Base-by-base conservation (phyloP, 2,888 invertebrate species). In the Carterocephalus palaemon region DNA sequence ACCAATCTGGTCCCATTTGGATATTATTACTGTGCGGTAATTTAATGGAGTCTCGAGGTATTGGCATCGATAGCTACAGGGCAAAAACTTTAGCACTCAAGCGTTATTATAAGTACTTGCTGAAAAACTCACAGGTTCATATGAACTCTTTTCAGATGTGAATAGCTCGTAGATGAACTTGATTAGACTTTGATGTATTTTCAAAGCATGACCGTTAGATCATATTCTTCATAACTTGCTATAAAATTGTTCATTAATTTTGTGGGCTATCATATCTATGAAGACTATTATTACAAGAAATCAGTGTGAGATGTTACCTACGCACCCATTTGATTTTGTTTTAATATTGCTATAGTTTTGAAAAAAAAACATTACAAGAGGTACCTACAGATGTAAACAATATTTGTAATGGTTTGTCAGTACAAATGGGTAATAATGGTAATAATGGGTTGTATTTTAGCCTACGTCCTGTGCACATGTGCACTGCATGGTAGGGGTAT, bases 1-100 rank as follows among this genome's bases (percentile, higher is more conserved):
- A 60, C 57, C 59, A 62, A 58, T 57, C 63, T 54, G 56, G 55
- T 60, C 62, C 20, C 32, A 43, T 31, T 45, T 24, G 45, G 36
- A 19, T 45, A 42, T 41, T 39, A 39, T 40, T 34, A 45, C 31
- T 15, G 37, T 29, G 28, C 24, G 24, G 37, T 37, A 45, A 37
- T 32, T 45, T 45, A 28, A 45, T 45, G 37, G 37, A 45, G 28
- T 42, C 36, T 22, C 41, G 16, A 17, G 7, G 15, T 19, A 16
- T 9, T 31, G 29, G 23, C 22, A 36, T 16, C 16, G 22, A 24
- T 20, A n/a, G n/a, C n/a, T 12, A 23, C 3, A 20, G 17, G 10
- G 24, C 31, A 45, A 37, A 37, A 45, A 45, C 36, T 6, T 29
- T 17, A 10, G 24, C 32, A 12, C 19, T 17, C 28, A n/a, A 71